These are phyloP conservation scores for Phthorimaea operculella DNA, from an alignment of 1,140 invertebrate genomes.

Conservation along the genomic window DNA sequence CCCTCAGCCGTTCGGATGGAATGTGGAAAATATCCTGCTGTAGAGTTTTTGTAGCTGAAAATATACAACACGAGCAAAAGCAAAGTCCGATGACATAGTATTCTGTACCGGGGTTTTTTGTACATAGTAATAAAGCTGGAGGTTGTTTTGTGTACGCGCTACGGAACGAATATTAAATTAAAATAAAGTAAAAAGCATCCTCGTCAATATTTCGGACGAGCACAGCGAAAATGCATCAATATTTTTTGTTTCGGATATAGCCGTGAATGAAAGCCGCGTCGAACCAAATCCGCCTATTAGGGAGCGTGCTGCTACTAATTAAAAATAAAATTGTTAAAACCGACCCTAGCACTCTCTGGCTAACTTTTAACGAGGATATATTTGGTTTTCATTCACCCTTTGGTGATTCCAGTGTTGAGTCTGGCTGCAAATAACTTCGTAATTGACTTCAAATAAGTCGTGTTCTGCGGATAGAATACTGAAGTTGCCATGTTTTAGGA, in stretches of 20 bases:
- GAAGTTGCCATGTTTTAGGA: constrained; percentile 19
- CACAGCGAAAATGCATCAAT: background rate
- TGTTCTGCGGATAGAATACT: constrained; percentile 48
- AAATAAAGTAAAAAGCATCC: background rate
- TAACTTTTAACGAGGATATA: constrained; percentile 68
- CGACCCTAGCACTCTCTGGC: constrained; percentile 39
- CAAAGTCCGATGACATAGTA: no score
- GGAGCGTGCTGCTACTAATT: constrained; percentile 56
- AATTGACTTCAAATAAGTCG: constrained; percentile 65
- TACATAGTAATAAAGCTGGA: no score
- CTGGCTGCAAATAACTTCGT: constrained; percentile 65
- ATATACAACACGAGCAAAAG: no score
- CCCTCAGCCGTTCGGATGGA: constrained; percentile 19
- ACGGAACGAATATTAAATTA: background rate
- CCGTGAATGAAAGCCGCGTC: constrained; percentile 26
- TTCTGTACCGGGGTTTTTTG: no score
- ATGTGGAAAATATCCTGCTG: no score
- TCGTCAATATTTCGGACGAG: background rate
- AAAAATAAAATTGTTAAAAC: constrained; percentile 67
- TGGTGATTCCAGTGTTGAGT: constrained; percentile 64
- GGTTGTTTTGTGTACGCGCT: background rate
- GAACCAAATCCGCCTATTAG: constrained; percentile 53
- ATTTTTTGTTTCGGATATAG: background rate
- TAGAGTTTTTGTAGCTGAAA: no score
- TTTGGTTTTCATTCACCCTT: constrained; percentile 65